phyloP scores from a whole-genome alignment of 2,113 vertebrate genomes.

The Piliocolobus tephrosceles region DNA sequence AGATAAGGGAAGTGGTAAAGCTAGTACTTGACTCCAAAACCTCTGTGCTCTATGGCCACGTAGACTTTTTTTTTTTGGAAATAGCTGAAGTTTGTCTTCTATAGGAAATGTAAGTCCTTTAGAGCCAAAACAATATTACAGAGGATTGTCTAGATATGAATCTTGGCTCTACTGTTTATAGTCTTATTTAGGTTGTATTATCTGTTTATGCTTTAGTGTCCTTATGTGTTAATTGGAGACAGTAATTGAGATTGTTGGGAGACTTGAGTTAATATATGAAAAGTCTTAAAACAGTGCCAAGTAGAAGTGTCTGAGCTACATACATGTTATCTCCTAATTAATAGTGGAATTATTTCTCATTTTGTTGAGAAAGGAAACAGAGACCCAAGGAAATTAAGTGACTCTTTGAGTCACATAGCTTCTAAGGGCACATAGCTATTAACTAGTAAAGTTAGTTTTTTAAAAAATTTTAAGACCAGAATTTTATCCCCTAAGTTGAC shows the following conservation, averaged over 20 bases:
- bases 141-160: background rate
- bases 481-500: background rate
- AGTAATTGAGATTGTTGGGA: conserved; percentile 37
- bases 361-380: background rate
- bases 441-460: background rate
- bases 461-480: background rate
- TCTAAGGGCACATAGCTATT: background rate
- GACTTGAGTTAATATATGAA: conserved; percentile 4
- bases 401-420: background rate
- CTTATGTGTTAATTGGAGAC: background rate
- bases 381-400: background rate
- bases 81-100: background rate
- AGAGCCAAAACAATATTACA: background rate
- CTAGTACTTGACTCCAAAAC: background rate
- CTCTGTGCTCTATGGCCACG: background rate
- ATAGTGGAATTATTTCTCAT: background rate
- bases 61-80: background rate
- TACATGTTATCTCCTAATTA: conserved; percentile 8
- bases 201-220: background rate
- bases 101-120: background rate
- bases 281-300: background rate
- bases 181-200: conserved; percentile 32
- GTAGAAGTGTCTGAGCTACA: background rate
- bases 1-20: background rate
- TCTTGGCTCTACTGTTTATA: background rate